Evolutionary conservation across 1,140 invertebrate genomes (phyloP).

Genomic region (Drosophila bocki): DNA sequence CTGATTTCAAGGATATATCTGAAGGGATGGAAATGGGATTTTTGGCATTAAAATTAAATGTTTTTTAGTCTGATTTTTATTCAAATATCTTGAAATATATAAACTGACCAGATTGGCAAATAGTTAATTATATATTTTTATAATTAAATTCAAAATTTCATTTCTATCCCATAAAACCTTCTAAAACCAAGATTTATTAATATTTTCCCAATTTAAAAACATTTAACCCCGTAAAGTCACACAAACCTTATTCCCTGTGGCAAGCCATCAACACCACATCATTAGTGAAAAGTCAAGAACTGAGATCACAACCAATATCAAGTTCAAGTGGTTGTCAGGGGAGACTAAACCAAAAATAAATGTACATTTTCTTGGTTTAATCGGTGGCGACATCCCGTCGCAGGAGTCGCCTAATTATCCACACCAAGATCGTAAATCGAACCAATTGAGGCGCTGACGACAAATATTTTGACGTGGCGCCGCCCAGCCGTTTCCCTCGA

Average conservation of each 20-base stretch:
- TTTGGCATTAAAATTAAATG: neutral
- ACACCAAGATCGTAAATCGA: slow-evolving; percentile 61
- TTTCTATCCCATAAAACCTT: too few relatives aligned
- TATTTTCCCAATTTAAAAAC: neutral
- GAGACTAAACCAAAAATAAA: slow-evolving; percentile 11
- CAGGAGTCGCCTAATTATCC: slow-evolving; percentile 64
- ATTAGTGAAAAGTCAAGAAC: slow-evolving; percentile 34
- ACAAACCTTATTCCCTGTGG: neutral
- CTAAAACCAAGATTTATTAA: neutral
- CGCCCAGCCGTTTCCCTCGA: slow-evolving; percentile 27
- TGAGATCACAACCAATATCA: neutral
- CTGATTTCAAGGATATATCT: neutral
- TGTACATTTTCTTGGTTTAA: slow-evolving; percentile 54
- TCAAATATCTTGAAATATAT: neutral
- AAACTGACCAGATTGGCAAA: too few relatives aligned
- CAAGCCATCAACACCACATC: slow-evolving; percentile 33
- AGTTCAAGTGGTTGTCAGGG: slow-evolving; percentile 58
- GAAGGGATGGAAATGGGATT: neutral
- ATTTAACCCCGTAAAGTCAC: neutral
- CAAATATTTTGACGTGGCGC: slow-evolving; percentile 81
- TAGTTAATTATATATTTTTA: too few relatives aligned
- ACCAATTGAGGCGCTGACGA: slow-evolving; percentile 73
- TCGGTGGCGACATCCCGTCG: slow-evolving; percentile 74
- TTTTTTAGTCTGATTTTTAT: neutral
- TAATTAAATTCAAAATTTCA: too few relatives aligned